Conservation (phyloP, 2,113 vertebrate genomes). For the Tachuris rubrigastra region DNA sequence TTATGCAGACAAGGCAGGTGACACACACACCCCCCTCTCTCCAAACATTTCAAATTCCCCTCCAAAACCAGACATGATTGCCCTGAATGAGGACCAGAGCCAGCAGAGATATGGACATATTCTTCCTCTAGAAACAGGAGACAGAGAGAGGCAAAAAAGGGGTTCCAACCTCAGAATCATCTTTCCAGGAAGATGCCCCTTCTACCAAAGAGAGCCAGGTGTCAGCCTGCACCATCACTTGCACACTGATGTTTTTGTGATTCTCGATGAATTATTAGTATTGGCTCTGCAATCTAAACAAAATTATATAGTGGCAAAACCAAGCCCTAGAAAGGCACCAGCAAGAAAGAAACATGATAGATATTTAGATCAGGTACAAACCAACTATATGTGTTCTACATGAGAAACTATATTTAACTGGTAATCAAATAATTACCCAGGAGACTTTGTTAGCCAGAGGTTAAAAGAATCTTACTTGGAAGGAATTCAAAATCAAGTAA, state of each 20-base stretch:
- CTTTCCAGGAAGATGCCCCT: background rate
- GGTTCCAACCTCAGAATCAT: background rate
- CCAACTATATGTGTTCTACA: background rate
- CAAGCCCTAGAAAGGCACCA: background rate
- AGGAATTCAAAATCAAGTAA: background rate
- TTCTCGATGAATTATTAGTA: background rate
- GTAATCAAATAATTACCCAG: background rate
- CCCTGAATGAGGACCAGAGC: background rate
- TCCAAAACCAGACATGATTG: background rate
- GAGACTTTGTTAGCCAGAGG: background rate
- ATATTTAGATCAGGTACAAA: background rate
- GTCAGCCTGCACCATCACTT: background rate
- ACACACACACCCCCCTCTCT: background rate
- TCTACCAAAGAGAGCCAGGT: background rate
- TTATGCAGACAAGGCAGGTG: background rate
- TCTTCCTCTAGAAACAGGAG: background rate
- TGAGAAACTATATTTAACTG: slow-evolving; percentile 3
- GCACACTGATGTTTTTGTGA: background rate
- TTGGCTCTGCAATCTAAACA: background rate
- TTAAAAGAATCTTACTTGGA: background rate
- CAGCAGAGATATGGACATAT: background rate
- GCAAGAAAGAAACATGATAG: background rate
- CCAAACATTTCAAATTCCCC: background rate
- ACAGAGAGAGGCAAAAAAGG: background rate
- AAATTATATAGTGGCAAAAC: background rate